Conservation (phyloP, 2,113 vertebrate genomes). For the Tylochromis polylepis region DNA sequence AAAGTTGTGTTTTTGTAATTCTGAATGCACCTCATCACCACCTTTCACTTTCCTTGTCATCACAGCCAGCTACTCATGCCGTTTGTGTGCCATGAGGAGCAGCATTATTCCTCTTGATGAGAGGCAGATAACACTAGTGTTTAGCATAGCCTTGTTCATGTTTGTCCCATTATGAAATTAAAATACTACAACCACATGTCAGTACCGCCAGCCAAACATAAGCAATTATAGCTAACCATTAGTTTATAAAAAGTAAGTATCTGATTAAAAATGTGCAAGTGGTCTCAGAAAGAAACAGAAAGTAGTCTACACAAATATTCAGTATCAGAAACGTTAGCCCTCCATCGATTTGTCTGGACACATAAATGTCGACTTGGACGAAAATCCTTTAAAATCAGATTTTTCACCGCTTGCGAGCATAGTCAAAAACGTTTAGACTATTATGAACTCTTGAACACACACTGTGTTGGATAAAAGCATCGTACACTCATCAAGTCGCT, state of each 20-base stretch:
- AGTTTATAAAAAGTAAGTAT: neutral
- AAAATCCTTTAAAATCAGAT: neutral
- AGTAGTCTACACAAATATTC: neutral
- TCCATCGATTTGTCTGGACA: neutral
- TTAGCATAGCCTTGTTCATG: neutral
- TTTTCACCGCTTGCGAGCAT: accelerated
- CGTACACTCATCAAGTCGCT: too few relatives aligned
- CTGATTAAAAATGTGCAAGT: neutral
- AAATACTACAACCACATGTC: neutral
- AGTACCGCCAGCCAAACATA: neutral
- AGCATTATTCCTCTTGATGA: neutral
- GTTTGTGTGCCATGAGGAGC: neutral
- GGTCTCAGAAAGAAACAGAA: neutral
- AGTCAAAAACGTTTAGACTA: neutral
- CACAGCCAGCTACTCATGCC: neutral
- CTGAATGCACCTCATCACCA: neutral
- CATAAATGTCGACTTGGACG: neutral
- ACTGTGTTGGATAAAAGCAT: neutral
- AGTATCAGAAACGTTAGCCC: neutral
- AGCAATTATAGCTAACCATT: neutral
- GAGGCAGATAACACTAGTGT: neutral
- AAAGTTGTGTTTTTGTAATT: neutral
- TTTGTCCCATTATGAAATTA: neutral
- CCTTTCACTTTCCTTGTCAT: neutral
- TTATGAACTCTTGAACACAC: neutral